Percentiles rank a stretch among this genome's conserved stretches.
These are phyloP conservation scores for Galeopsomyia nigrocyanea DNA, from an alignment of 2,888 invertebrate species.

Conservation along the genomic window DNA sequence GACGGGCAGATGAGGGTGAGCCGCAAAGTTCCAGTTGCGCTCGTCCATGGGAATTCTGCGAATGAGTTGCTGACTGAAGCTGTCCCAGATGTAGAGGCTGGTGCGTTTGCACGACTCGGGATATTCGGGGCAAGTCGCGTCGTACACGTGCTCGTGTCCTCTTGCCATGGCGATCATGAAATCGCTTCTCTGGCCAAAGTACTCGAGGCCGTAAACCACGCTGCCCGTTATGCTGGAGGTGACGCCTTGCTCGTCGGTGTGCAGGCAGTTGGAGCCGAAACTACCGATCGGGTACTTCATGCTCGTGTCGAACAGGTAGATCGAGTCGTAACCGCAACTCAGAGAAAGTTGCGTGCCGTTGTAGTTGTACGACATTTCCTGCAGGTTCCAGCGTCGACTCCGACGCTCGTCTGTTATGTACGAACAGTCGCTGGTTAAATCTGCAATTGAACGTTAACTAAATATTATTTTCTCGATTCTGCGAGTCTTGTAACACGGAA, in stretches of 20 bases:
- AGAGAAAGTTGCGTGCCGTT: not conserved
- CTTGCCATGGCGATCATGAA: conserved; percentile 79
- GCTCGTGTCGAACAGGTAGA: not conserved
- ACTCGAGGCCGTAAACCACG: conserved; percentile 77
- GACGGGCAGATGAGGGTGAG: not conserved
- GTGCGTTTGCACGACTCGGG: conserved; percentile 53
- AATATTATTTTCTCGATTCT: too few relatives aligned
- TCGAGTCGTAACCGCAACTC: not conserved
- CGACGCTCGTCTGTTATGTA: too few relatives aligned
- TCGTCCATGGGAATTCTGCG: not conserved
- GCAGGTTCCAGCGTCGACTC: too few relatives aligned
- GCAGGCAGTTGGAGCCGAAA: too few relatives aligned
- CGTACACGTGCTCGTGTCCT: not conserved
- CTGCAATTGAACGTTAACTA: too few relatives aligned
- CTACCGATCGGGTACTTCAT: too few relatives aligned
- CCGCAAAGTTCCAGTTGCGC: not conserved
- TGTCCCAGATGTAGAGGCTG: conserved; percentile 86
- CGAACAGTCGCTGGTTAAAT: too few relatives aligned
- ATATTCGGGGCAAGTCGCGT: too few relatives aligned
- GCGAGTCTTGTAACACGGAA: too few relatives aligned
- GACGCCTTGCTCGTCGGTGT: too few relatives aligned
- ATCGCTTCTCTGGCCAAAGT: conserved; percentile 91
- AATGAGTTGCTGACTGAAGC: conserved; percentile 71
- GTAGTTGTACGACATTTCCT: not conserved
- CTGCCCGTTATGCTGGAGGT: too few relatives aligned